Conservation (phyloP, 2,888 invertebrate species). For the Lamellibrachia columna region DNA sequence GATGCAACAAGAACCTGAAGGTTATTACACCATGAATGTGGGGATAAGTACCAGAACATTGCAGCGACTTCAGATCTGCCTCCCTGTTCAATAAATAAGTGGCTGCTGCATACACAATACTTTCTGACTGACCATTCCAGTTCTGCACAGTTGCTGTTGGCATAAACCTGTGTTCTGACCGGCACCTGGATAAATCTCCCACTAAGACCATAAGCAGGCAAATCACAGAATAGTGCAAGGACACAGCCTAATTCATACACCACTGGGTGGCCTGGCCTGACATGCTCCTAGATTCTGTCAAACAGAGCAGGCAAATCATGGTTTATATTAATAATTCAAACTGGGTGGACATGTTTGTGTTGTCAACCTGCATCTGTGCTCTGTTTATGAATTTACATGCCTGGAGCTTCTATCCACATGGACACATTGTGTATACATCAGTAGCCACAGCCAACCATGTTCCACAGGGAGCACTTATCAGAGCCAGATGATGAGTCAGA, state of each 20-base stretch:
- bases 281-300: not conserved
- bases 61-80: too few relatives aligned
- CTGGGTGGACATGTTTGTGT: not conserved
- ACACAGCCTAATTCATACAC: not conserved
- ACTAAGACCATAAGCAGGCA: not conserved
- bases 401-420: not conserved
- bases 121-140: too few relatives aligned
- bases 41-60: too few relatives aligned
- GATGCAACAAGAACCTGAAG: too few relatives aligned
- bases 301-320: not conserved
- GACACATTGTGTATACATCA: not conserved
- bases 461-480: not conserved
- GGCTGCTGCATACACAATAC: too few relatives aligned
- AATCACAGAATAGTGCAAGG: not conserved
- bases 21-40: too few relatives aligned
- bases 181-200: too few relatives aligned
- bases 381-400: not conserved
- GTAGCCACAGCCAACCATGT: not conserved
- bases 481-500: not conserved
- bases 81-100: too few relatives aligned
- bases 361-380: not conserved
- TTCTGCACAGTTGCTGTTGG: too few relatives aligned
- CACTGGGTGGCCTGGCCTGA: not conserved
- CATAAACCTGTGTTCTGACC: too few relatives aligned
- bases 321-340: not conserved